Evolutionary conservation across 2,797 vertebrate genomes (phyloP), one percentile per base, ranked within the genome.

Genomic region (Mus minutoides): DNA sequence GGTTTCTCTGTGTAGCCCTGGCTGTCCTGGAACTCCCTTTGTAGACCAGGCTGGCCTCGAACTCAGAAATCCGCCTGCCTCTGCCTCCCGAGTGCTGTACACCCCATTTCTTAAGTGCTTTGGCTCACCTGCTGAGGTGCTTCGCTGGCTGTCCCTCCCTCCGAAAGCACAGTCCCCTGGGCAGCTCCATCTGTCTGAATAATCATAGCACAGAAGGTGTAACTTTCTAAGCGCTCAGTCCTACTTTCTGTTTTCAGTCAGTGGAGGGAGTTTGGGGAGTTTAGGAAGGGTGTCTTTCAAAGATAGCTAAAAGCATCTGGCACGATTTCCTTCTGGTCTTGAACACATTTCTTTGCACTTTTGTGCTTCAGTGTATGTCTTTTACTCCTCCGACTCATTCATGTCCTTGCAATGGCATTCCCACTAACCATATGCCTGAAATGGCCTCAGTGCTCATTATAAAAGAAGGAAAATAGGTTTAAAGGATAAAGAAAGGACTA

Each of bases 251-350:
- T 93, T 34, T 80, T 88, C 67, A 88, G 46, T 94, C 6, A n/a
- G 3, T 40, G 19, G 64, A 43, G 54, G 21, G 37, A 60, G 5
- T 31, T 78, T 67, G 2, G 22, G 56, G 40, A 37, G 79, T 46
- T 90, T 79, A 67, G 80, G 34, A 77, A 85, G 19, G n/a, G 87
- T 46, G 34, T 91, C 79, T 92, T 90, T 14, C 80, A 93, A 13
- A 67, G 75, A 88, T n/a, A 77, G 75, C 58, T 22, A 24, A 86
- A 88, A 79, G 49, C 34, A 77, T 67, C 64, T 89, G 73, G 8
- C 21, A 37, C 2, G 91, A 46, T 88, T 97, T 96, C 69, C 37
- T 87, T 64, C 78, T 88, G 29, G n/a, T 26, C 75, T 89, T 84
- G 84, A 87, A 86, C 43, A 34, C 7, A 52, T 79, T 91, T 56